Conservation (phyloP, 2,113 vertebrate species). For the Grammatotria lemairii region DNA sequence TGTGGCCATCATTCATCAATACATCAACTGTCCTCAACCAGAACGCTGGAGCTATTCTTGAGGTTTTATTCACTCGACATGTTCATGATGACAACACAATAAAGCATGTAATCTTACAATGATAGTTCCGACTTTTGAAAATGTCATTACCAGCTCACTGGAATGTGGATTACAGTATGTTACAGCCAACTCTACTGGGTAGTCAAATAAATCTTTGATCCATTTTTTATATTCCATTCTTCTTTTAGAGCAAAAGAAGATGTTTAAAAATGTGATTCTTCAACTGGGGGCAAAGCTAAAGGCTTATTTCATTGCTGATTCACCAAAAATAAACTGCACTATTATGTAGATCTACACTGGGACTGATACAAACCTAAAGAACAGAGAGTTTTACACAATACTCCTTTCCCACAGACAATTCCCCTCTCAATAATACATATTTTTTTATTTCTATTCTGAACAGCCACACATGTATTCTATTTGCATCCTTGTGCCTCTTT, state of each 20-base stretch:
- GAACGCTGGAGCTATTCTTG: neutral
- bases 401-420: neutral
- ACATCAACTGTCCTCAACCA: neutral
- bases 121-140: neutral
- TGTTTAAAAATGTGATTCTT: neutral
- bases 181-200: neutral
- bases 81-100: neutral
- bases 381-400: neutral
- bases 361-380: neutral
- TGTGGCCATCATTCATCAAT: neutral
- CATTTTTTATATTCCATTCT: neutral
- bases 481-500: neutral
- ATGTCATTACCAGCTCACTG: neutral
- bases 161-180: neutral
- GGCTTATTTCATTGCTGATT: neutral
- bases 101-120: neutral
- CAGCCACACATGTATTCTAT: neutral
- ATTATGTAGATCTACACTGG: neutral
- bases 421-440: slow-evolving; percentile 19
- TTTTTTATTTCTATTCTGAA: neutral
- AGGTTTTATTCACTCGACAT: neutral
- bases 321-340: neutral
- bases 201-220: neutral
- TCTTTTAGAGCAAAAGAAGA: neutral
- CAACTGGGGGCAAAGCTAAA: neutral